Base-by-base conservation (phyloP, 2,888 invertebrate genomes). In the Callyntrura guangdongensis region DNA sequence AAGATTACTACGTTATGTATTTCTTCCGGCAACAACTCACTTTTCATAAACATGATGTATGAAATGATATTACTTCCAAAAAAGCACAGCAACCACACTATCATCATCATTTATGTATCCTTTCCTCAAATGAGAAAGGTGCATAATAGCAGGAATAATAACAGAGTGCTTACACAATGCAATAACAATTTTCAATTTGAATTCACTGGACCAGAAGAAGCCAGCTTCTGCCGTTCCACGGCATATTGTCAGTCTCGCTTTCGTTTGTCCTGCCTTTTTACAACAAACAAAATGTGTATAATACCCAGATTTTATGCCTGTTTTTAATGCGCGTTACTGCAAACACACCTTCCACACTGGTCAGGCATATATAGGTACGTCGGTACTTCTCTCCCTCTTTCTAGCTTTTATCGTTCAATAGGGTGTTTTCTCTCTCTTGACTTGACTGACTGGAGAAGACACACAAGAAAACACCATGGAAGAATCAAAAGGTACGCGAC, bases 161-260 rank as follows among this genome's bases (percentile, higher is more conserved):
- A 56, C 59, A 81, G 12, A 72, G 4, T 72, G 49, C 67, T 14
- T 20, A 56, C 69, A 88, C 47, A 89, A 64, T 77, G 59, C 84
- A 84, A 89, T 89, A 89, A 84, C 67, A 85, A 79, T 72, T 90
- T 90, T 90, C 90, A 90, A 86, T 90, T 90, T 45, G 85, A 81
- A 67, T 59, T 67, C 90, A 90, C 81, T 81, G 90, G 90, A 90
- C 90, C 85, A 86, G 89, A 84, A 84, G 53, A 90, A 85, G 87
- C 74, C 47, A 86, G 67, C 81, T 90, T 61, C 79, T 81, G 53
- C 86, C 59, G 56, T 86, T 84, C 81, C 81, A 14, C 45, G 64
- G 2, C 36, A 36, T 47, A 77, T 67, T 64, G 56, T 72, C 81
- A 25, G 49, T 22, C 83, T 69, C 36, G 25, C 45, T 49, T 74